Percentiles rank a stretch among this genome's conserved stretches.
Evolutionary conservation across 1,140 invertebrate species (phyloP).

Genomic region (Scylla paramamosain): DNA sequence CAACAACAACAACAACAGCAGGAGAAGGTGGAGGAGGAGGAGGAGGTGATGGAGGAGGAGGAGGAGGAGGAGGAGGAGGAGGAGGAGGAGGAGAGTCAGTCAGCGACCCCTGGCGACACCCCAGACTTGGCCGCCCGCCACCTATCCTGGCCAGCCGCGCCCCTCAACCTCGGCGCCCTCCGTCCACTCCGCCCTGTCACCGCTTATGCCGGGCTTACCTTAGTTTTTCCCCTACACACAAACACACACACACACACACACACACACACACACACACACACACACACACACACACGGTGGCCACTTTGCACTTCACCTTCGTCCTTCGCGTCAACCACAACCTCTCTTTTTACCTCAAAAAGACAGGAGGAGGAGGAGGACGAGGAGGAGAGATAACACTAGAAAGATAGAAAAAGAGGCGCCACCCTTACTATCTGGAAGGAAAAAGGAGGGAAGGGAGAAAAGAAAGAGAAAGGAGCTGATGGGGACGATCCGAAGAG

Average conservation of each 20-base stretch:
- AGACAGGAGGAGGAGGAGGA: neutral
- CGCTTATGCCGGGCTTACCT: neutral
- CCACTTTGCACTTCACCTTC: slow-evolving; percentile 28
- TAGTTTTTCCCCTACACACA: neutral
- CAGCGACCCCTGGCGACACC: slow-evolving; percentile 34
- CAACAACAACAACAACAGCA: neutral
- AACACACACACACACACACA: slow-evolving; percentile 14
- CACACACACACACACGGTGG: slow-evolving; percentile 42
- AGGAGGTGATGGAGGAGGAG: neutral
- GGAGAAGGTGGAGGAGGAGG: neutral
- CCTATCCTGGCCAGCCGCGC: slow-evolving; percentile 32
- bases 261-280: slow-evolving; percentile 55
- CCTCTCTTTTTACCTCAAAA: neutral
- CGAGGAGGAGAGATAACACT: neutral
- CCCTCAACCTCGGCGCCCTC: neutral
- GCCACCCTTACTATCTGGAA: neutral
- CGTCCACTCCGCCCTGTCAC: neutral
- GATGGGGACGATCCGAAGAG: neutral
- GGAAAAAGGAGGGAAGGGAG: neutral
- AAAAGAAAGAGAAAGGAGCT: neutral
- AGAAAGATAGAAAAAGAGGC: too few species aligned
- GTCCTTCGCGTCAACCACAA: neutral
- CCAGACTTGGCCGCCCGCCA: slow-evolving; percentile 24
- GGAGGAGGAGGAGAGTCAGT: slow-evolving; percentile 21
- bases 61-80: neutral